phyloP scores from a whole-genome alignment of 2,888 invertebrate genomes.

The Diarsia mendica region DNA sequence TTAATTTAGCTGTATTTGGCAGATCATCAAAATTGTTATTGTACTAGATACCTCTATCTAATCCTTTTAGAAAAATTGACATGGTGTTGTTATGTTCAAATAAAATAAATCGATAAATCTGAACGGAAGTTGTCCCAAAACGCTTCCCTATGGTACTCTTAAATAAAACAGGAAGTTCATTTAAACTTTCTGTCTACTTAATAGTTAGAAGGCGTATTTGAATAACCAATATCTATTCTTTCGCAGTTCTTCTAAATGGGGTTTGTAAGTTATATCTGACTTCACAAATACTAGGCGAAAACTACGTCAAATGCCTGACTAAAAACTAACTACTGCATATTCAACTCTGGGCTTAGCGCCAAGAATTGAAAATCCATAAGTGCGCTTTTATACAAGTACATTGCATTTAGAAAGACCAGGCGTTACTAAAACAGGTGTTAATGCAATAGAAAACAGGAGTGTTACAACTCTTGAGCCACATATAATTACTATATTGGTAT shows the following conservation, averaged over 20 bases:
- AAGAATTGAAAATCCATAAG: not conserved
- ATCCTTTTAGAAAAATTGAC: not conserved
- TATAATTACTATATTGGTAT: constrained; percentile 51
- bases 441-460: constrained; percentile 28
- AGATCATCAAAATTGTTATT: not conserved
- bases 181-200: not conserved
- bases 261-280: not conserved
- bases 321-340: not conserved
- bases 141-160: not conserved
- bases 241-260: not conserved
- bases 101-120: not conserved
- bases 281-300: not conserved
- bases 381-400: no score
- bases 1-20: not conserved
- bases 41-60: not conserved
- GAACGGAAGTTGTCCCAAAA: not conserved
- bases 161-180: not conserved
- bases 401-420: not conserved
- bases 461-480: constrained; percentile 45
- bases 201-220: not conserved
- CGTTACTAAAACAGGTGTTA: not conserved
- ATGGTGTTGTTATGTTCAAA: not conserved
- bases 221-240: not conserved
- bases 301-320: not conserved
- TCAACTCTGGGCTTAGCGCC: not conserved